Base-by-base conservation (phyloP, 2,113 vertebrate genomes). In the Coturnix japonica region DNA sequence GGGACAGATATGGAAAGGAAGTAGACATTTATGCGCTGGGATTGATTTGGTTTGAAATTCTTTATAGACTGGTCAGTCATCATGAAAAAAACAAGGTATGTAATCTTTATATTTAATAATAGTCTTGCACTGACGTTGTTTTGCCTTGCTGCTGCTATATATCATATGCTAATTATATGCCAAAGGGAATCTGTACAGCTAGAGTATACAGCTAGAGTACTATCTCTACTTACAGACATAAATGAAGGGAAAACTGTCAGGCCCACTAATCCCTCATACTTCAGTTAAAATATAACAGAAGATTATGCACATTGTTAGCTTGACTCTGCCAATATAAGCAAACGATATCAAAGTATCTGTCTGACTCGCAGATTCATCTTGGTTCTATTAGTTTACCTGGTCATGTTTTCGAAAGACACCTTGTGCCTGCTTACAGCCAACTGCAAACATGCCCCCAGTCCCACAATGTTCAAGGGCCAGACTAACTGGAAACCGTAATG, bases 1-100 rank as follows among this genome's bases (percentile, higher is more conserved):
- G 49, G 7, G 9, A 1, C 19, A 60, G 0, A 1, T 99, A 99
- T 23, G 96, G 97, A 96, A 95, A 69, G 4, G 97, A 98, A 97
- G 98, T 99, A 85, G 99, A 99, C 89, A 97, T 99, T 91, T 99
- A 96, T 93, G 96, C 99, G 56, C 60, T 99, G 93, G 99, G 99
- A 63, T 91, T 99, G 94, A 98, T 99, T 89, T 98, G 98, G 86
- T 98, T 98, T 85, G 98, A 99, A 95, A 97, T 98, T n/a, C 90
- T 98, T 92, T 92, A 96, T 4, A 85, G 90, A 37, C 8, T 96
- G 46, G 0, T 1, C 13, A 95, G 61, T 44, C 0, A 0, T 15
- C 2, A 1, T 1, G 96, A 97, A 88, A 96, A 20, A 78, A 0
- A 0, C 0, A 0, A 10, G 93, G 98, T 98, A 97, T 72, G 90